These are phyloP conservation scores for Eonycteris spelaea DNA, from an alignment of 2,113 vertebrate genomes.

Conservation along the genomic window DNA sequence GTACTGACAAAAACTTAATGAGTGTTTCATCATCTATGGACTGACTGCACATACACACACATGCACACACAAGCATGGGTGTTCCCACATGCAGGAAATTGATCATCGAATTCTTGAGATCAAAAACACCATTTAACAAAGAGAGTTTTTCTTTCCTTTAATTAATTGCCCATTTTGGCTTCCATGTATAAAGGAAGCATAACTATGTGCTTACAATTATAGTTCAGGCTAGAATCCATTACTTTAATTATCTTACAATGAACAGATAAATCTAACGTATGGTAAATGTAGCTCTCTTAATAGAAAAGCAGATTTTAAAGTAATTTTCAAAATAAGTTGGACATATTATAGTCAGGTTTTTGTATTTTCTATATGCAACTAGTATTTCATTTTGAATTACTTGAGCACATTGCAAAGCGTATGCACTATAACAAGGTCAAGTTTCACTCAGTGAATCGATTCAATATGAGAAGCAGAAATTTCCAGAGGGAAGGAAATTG, in stretches of 20 bases:
- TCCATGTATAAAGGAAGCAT: not conserved
- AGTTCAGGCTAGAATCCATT: constrained; percentile 53
- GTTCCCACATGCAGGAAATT: not conserved
- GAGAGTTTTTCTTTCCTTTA: constrained; percentile 24
- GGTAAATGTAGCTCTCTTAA: constrained; percentile 32
- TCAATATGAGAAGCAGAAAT: constrained; percentile 56
- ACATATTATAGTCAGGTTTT: not conserved
- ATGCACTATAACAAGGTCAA: constrained; percentile 29
- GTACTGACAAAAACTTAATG: not conserved
- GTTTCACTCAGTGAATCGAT: constrained; percentile 69
- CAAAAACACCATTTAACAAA: constrained; percentile 31
- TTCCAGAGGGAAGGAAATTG: constrained; percentile 70
- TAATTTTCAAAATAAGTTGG: constrained; percentile 36
- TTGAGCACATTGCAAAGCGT: not conserved
- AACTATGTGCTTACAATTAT: constrained; percentile 13
- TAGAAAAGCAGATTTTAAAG: constrained; percentile 42
- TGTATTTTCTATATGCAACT: constrained; percentile 37
- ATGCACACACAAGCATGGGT: not conserved
- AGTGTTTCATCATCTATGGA: not conserved
- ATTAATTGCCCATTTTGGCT: constrained; percentile 29
- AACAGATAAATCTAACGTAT: constrained; percentile 42
- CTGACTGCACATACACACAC: not conserved
- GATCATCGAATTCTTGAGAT: not conserved
- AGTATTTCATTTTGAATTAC: constrained; percentile 66
- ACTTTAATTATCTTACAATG: constrained; percentile 64